phyloP scores from a whole-genome alignment of 2,888 invertebrate species.

The Cristatella mucedo region DNA sequence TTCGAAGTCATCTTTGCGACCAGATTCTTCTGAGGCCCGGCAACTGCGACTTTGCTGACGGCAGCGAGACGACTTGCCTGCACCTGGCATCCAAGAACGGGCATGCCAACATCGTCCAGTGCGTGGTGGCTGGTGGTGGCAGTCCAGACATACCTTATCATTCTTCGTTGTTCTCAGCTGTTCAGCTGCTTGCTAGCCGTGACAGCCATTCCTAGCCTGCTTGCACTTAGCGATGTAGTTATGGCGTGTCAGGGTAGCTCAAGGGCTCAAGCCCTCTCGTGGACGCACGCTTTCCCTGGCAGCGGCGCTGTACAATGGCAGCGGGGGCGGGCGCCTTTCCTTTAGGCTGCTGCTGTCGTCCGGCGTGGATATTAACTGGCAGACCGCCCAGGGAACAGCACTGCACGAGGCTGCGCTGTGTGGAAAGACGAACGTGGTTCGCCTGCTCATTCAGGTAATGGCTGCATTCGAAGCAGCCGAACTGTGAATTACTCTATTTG shows the following conservation, averaged over 20 bases:
- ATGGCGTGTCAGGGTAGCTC: too few species aligned
- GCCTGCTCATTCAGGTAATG: slow-evolving; percentile 25
- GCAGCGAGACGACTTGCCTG: slow-evolving; percentile 33
- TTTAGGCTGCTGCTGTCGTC: slow-evolving; percentile 36
- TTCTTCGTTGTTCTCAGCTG: too few species aligned
- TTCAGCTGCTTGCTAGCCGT: too few species aligned
- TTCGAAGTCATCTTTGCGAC: slow-evolving; percentile 33
- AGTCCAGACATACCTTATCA: too few species aligned
- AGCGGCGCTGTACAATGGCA: too few species aligned
- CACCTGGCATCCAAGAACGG: slow-evolving; percentile 39
- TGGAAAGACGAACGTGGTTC: slow-evolving; percentile 40
- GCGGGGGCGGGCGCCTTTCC: too few species aligned
- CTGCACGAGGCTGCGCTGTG: slow-evolving; percentile 40
- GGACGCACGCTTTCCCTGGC: too few species aligned
- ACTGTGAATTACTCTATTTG: too few species aligned
- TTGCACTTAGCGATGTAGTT: too few species aligned
- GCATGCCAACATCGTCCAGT: slow-evolving; percentile 39
- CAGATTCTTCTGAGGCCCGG: slow-evolving; percentile 26
- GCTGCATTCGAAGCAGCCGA: too few species aligned
- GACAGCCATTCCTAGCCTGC: too few species aligned
- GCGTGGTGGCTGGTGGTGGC: slow-evolving; percentile 11
- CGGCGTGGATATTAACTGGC: slow-evolving; percentile 39
- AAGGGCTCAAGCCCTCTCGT: too few species aligned
- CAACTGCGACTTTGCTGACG: slow-evolving; percentile 35
- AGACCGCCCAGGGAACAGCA: slow-evolving; percentile 38